Base-by-base conservation (phyloP, 2,797 vertebrate species). In the Chromobotia macracanthus region DNA sequence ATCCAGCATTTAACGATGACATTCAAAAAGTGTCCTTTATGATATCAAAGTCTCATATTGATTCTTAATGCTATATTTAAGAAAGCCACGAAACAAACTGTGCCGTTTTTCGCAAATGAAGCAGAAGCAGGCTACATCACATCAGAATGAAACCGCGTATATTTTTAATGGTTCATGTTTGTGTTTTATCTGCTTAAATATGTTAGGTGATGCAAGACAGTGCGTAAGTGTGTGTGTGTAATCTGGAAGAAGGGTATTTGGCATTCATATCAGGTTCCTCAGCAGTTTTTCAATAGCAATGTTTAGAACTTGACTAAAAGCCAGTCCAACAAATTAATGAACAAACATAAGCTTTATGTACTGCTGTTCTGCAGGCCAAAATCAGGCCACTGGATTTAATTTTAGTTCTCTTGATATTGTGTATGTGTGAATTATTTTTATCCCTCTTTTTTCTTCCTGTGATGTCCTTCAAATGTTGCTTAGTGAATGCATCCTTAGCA, bases 381-480 rank as follows among this genome's bases (percentile, higher is more conserved):
- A 51, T 19, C 16, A 41, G 67, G 46, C 44, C 67, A 69, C n/a
- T 13, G 19, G 46, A 44, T 64, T 79, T 46, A 0, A 65, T 79
- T 66, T 72, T 13, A 56, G 50, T 66, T 48, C 77, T 38, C 4
- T 28, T 79, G 12, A 66, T 72, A 65, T 79, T 79, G 35, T 55
- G 21, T 48, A 64, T 6, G 13, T 55, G 51, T 73, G 50, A 79
- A 73, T 72, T 72, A 79, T 72, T 79, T 73, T 72, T 72, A 79
- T 56, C 69, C 60, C 13, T 56, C 46, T 65, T 65, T n/a, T 72
- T 31, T 3, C n/a, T 19, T 64, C 25, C 25, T 58, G 69, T 72
- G 58, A 72, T 23, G 51, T 79, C 61, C 77, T 79, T 79, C 70
- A 73, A 73, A 79, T 16, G 18, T 72, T 35, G 51, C 69, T 72